Conservation (phyloP, 2,113 vertebrate species). For the Prunella fulvescens region DNA sequence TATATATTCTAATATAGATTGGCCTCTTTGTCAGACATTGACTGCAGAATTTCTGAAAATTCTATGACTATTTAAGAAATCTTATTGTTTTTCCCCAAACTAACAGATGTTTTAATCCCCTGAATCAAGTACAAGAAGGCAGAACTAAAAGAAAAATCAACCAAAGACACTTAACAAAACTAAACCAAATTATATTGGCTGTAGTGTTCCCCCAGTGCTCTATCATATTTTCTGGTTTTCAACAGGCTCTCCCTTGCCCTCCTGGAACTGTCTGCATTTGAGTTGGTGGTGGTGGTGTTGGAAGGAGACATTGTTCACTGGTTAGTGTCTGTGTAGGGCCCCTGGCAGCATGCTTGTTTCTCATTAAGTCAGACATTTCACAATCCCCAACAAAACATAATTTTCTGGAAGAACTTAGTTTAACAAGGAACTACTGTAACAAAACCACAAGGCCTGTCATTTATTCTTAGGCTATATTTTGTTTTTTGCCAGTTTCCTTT, state of each 20-base stretch:
- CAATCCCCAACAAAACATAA: constrained; percentile 41
- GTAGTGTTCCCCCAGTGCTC: neutral
- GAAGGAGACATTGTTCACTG: neutral
- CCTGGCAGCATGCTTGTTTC: constrained; percentile 23
- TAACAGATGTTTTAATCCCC: neutral
- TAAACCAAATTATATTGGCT: neutral
- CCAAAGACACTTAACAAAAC: neutral
- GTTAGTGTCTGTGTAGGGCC: neutral
- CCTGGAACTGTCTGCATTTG: neutral
- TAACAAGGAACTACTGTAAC: constrained; percentile 58
- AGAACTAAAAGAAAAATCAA: neutral
- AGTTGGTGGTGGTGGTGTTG: neutral
- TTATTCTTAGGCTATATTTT: constrained; percentile 59
- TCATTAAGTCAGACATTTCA: constrained; percentile 46
- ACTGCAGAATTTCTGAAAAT: neutral
- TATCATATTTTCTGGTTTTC: neutral
- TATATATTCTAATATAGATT: neutral
- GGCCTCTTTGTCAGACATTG: neutral
- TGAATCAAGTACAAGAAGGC: neutral
- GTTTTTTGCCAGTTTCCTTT: constrained; percentile 40
- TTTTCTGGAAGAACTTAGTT: constrained; percentile 43
- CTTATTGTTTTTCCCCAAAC: neutral
- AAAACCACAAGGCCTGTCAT: constrained; percentile 45
- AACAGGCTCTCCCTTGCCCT: neutral
- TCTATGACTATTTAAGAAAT: neutral